phyloP scores from a whole-genome alignment of 2,113 vertebrate genomes.

The Cnemophilus loriae region DNA sequence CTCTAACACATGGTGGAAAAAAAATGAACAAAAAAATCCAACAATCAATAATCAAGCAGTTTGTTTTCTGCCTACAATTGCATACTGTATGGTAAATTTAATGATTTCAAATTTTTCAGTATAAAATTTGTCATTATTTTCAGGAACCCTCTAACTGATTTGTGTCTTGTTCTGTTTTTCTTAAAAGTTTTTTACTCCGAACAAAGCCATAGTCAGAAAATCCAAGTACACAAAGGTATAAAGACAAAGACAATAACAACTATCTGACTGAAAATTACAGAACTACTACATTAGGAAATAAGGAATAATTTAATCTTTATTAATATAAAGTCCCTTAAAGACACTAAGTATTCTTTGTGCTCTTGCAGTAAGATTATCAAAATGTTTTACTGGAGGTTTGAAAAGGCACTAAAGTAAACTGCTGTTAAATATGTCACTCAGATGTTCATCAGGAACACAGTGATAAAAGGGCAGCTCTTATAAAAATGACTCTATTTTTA shows the following conservation, averaged over 20 bases:
- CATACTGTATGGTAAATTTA: neutral
- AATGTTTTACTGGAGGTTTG: neutral
- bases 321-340: neutral
- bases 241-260: neutral
- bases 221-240: neutral
- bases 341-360: neutral
- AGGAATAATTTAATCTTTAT: neutral
- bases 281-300: neutral
- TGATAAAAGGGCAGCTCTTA: neutral
- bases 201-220: neutral
- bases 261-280: neutral
- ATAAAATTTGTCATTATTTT: neutral
- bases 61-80: neutral
- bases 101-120: neutral
- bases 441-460: neutral
- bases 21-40: neutral
- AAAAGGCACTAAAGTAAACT: neutral
- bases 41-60: neutral
- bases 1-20: rapidly evolving
- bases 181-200: neutral
- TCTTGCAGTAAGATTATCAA: neutral
- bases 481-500: neutral
- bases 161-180: neutral
- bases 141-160: neutral
- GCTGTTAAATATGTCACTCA: neutral